A percentile compares a stretch with the other conserved stretches of the same genome.
Evolutionary conservation across 2,888 invertebrate species (phyloP).

Genomic region (Ypsolopha sequella): DNA sequence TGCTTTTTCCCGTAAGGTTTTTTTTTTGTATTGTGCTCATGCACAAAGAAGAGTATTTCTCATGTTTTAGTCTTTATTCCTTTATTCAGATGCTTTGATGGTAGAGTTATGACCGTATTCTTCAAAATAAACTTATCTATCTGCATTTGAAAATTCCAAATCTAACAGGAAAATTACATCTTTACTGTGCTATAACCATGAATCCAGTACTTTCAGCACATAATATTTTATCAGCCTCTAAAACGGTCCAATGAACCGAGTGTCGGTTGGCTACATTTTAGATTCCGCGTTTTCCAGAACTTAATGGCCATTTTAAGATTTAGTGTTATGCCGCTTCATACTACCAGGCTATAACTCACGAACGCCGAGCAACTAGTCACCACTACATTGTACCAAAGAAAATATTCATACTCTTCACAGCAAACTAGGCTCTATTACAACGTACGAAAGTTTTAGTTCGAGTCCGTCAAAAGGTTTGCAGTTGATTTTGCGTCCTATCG

Average conservation of each 20-base stretch:
- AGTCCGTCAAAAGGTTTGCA: neutral
- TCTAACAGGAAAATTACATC: no score
- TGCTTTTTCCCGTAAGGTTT: no score
- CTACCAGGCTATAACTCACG: conserved; percentile 6
- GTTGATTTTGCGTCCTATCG: neutral
- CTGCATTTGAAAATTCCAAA: no score
- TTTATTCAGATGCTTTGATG: no score
- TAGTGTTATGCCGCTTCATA: conserved; percentile 28
- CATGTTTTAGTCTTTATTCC: no score
- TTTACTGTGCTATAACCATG: no score
- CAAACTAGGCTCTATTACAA: neutral
- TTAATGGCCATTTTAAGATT: conserved; percentile 26
- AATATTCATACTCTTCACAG: neutral
- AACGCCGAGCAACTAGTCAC: neutral
- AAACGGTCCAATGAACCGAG: neutral
- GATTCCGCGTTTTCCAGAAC: neutral
- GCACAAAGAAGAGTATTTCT: no score
- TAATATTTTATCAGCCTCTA: neutral
- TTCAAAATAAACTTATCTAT: no score
- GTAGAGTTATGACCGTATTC: no score
- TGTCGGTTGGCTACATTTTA: neutral
- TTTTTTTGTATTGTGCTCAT: no score
- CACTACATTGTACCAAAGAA: neutral
- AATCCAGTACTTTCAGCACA: neutral
- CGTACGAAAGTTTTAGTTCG: neutral